Percentiles rank a stretch among this genome's conserved stretches.
Evolutionary conservation across 2,888 invertebrate species (phyloP).

Genomic region (Trisateles emortualis): DNA sequence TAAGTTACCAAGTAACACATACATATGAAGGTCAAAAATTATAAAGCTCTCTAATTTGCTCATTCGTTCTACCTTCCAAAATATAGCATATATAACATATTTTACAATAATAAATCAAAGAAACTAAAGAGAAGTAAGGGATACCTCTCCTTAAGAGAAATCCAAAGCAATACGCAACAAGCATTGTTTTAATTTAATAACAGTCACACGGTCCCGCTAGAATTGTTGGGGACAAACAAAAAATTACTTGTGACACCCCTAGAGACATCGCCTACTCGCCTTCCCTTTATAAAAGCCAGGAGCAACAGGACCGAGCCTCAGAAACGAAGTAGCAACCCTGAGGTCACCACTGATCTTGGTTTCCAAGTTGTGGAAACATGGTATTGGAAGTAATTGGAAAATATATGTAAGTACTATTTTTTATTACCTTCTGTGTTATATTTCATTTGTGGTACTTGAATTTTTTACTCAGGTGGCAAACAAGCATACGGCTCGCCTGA

Average conservation of each 20-base stretch:
- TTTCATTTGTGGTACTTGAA: neutral
- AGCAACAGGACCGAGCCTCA: conserved; percentile 41
- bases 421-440: neutral
- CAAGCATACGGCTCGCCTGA: too few species aligned
- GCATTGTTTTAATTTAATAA: conserved; percentile 85
- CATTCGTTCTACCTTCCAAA: too few species aligned
- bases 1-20: too few species aligned
- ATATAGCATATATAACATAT: too few species aligned
- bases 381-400: conserved; percentile 30
- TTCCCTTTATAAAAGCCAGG: conserved; percentile 72
- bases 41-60: too few species aligned
- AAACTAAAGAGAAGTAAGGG: conserved; percentile 24
- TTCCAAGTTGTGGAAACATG: conserved; percentile 40
- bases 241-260: conserved; percentile 74
- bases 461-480: neutral
- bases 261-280: conserved; percentile 59
- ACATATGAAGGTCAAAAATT: too few species aligned
- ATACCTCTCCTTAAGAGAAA: conserved; percentile 63
- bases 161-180: conserved; percentile 71
- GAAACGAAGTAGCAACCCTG: conserved; percentile 46
- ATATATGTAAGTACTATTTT: conserved; percentile 30
- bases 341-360: conserved; percentile 28
- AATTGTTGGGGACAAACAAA: conserved; percentile 59
- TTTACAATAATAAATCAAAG: neutral
- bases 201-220: conserved; percentile 62